Evolutionary conservation across 2,888 invertebrate species (phyloP), one percentile per base, ranked within the genome.

Genomic region (Sthenelais limicola): DNA sequence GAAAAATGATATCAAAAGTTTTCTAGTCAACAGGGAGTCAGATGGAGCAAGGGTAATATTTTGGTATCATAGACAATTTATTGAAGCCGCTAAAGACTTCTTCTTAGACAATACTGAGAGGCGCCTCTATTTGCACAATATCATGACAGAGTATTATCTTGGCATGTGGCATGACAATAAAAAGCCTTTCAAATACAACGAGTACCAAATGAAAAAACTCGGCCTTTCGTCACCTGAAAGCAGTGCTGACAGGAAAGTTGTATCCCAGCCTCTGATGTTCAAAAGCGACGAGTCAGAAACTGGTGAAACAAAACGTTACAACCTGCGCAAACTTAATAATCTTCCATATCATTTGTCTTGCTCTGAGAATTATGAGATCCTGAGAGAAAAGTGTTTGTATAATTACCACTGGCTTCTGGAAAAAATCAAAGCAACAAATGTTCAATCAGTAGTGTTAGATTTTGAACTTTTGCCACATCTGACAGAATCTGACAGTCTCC

Each of bases 351-450:
- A 82, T 68, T 71, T 84, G 24, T 43, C 72, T 18, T 47, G 75
- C n/a, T 73, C 80, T 67, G 51, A 71, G 4, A 77, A 81, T 26
- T 94, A 94, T 85, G 93, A 93, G 5, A 35, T 62, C 15, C 62
- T 62, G 1, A 35, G 62, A n/a, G 96, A 95, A 35, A 92, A 95
- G 83, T 97, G 97, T 0, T 90, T 98, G 0, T 98, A 98, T 88
- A 97, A 97, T 88, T 98, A 97, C 85, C 94, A 96, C 83, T 98
- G 97, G 96, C 90, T 98, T 0, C 95, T 96, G 84, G 95, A 96
- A 0, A 98, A 97, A 84, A 90, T 97, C 0, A 93, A 93, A 78
- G 95, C 95, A 81, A 97, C 96, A 81, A 97, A 97, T 0, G 89
- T 98, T n/a, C 97, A 97, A 87, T 93, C 96, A 0, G 93, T 97